A percentile compares a stretch with the other conserved stretches of the same genome.
These are phyloP conservation scores for Fragum fragum DNA, from an alignment of 2,888 invertebrate species.

Conservation along the genomic window DNA sequence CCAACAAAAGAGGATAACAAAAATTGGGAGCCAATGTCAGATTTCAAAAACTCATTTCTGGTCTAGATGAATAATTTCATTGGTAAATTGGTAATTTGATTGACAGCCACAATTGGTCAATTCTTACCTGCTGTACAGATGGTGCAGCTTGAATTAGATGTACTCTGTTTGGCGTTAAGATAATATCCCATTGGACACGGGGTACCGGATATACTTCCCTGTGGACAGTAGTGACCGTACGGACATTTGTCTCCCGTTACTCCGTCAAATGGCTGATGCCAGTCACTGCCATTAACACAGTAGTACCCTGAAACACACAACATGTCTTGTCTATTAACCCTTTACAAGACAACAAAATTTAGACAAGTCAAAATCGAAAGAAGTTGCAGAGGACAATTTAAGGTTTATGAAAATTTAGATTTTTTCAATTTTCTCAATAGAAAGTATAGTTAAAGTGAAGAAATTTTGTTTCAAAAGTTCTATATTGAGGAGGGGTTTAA, in stretches of 20 bases:
- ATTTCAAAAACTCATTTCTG: too few relatives aligned
- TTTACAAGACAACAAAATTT: not conserved
- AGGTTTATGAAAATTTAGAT: too few relatives aligned
- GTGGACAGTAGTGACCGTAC: slow-evolving; percentile 83
- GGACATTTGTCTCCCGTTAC: slow-evolving; percentile 83
- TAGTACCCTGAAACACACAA: slow-evolving; percentile 84
- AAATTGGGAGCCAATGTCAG: too few relatives aligned
- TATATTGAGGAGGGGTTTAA: too few relatives aligned
- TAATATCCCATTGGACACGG: slow-evolving; percentile 84
- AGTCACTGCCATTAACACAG: slow-evolving; percentile 71
- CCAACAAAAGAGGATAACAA: too few relatives aligned
- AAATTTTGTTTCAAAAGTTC: too few relatives aligned
- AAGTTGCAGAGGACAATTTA: too few relatives aligned
- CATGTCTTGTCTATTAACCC: not conserved
- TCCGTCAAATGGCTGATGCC: slow-evolving; percentile 79
- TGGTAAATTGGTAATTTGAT: too few relatives aligned
- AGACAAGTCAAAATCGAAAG: too few relatives aligned
- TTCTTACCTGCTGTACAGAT: slow-evolving; percentile 81
- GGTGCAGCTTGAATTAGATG: slow-evolving; percentile 75
- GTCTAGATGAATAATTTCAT: too few relatives aligned
- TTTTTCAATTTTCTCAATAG: too few relatives aligned
- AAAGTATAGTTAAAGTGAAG: not conserved
- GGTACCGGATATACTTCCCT: slow-evolving; percentile 71
- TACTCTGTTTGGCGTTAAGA: slow-evolving; percentile 76
- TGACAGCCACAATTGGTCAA: not conserved